Base-by-base conservation (phyloP, 2,888 invertebrate species). In the Homarus gammarus region DNA sequence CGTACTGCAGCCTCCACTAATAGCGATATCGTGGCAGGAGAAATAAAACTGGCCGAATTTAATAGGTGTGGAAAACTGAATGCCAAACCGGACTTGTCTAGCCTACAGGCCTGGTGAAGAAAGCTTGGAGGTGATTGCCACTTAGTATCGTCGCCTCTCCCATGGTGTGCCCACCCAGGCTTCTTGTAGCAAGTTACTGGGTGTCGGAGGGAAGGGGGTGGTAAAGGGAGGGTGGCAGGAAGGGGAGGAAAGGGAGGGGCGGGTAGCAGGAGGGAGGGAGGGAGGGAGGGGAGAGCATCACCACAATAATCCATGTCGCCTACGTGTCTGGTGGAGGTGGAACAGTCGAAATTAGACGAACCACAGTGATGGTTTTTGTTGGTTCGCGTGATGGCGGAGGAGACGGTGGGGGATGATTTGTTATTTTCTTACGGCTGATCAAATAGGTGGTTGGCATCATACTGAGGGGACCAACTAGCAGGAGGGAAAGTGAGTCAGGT, bases 21-120 rank as follows among this genome's bases (percentile, higher is more conserved):
- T 64, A 27, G 64, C 64, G 64, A 64, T 64, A 64, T 64, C 64
- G 64, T 64, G 64, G n/a, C 31, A n/a, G 8, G 27, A 64, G 64
- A 27, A 64, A 64, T 27, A 64, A 64, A 64, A 27, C 64, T 12
- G 64, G 31, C 27, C 22, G 64, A 64, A n/a, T 64, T 27, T 64
- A 64, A 64, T 27, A 64, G 6, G 64, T 27, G 64, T 12, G 31
- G 27, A n/a, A 27, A 27, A 64, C 64, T 6, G 64, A 64, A 64
- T 27, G 27, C 64, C 6, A n/a, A 27, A 27, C 64, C 31, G 64
- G 64, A 64, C 64, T 64, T 3, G 64, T 27, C 5, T 64, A 27
- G 64, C 8, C 64, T 64, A 12, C 6, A 27, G 64, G 64, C 3
- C 27, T 5, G 27, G 1, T 5, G 64, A 64, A 64, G 64, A 64